Evolutionary conservation across 2,888 invertebrate genomes (phyloP).

Genomic region (Tenthredo livida): DNA sequence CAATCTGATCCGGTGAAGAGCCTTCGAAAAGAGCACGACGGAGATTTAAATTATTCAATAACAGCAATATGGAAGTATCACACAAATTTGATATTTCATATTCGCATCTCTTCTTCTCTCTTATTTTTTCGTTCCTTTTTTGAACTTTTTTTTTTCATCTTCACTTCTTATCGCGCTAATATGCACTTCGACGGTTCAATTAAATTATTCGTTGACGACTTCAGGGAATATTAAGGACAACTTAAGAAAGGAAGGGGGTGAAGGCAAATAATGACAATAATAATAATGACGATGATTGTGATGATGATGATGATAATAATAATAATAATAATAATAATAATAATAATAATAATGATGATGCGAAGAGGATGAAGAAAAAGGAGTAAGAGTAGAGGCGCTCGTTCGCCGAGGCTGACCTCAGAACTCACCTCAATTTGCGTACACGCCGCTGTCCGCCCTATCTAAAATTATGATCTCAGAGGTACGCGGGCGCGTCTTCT

Average conservation of each 20-base stretch:
- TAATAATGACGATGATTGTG: background rate
- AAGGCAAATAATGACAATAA: conserved; percentile 10
- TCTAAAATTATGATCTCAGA: conserved; percentile 54
- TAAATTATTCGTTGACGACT: too few species aligned
- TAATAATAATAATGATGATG: conserved; percentile 19
- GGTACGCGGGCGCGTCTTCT: conserved; percentile 59
- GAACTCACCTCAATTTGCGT: conserved; percentile 53
- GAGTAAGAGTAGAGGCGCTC: conserved; percentile 46
- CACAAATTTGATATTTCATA: too few species aligned
- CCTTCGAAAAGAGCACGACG: too few species aligned
- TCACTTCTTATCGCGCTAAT: too few species aligned
- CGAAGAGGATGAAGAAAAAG: conserved; percentile 15
- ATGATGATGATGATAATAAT: background rate
- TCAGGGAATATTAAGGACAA: too few species aligned
- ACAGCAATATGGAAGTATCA: background rate
- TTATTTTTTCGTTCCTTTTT: background rate
- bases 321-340: background rate
- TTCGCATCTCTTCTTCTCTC: too few species aligned
- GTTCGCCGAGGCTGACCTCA: conserved; percentile 65
- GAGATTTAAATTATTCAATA: background rate
- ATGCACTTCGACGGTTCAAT: too few species aligned
- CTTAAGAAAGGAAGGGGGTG: too few species aligned
- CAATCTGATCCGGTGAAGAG: background rate
- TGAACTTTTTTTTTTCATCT: background rate
- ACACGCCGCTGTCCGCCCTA: conserved; percentile 53